Conservation (phyloP, 2,113 vertebrate species). For the Siniperca knerii region DNA sequence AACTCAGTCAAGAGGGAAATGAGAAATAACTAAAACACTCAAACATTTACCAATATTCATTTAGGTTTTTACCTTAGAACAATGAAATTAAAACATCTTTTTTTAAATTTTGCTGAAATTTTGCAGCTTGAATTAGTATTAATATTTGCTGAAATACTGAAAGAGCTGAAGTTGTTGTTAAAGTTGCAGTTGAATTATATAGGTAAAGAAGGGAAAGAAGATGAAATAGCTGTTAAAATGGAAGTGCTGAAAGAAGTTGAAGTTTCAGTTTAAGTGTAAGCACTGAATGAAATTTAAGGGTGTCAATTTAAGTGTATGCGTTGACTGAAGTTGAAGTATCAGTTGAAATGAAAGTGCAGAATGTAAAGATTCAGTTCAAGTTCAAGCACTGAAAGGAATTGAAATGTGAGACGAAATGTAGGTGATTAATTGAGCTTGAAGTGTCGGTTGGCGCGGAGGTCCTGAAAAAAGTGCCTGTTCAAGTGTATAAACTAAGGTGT, state of each 20-base stretch:
- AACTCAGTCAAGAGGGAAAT: constrained; percentile 87
- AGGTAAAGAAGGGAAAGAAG: background rate
- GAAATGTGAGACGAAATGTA: background rate
- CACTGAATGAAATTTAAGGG: background rate
- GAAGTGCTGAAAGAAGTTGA: background rate
- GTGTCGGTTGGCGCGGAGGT: background rate
- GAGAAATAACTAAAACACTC: constrained; percentile 88
- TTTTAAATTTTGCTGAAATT: background rate
- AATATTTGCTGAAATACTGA: background rate
- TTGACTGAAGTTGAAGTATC: background rate
- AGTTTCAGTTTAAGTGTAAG: background rate
- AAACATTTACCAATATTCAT: constrained; percentile 88
- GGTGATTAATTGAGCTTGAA: background rate
- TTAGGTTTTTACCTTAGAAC: constrained; percentile 49
- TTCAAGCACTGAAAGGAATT: background rate
- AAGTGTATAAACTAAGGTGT: background rate
- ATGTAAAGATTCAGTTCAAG: background rate
- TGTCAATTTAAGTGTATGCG: background rate
- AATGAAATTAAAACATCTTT: background rate
- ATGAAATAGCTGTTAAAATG: background rate
- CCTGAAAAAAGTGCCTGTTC: background rate
- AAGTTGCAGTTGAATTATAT: too few species aligned
- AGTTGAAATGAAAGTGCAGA: background rate
- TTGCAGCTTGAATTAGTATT: background rate
- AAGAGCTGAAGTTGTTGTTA: background rate